Evolutionary conservation across 1,140 invertebrate genomes (phyloP), one percentile per base, ranked within the genome.

Genomic region (Elymnias hypermnestra): DNA sequence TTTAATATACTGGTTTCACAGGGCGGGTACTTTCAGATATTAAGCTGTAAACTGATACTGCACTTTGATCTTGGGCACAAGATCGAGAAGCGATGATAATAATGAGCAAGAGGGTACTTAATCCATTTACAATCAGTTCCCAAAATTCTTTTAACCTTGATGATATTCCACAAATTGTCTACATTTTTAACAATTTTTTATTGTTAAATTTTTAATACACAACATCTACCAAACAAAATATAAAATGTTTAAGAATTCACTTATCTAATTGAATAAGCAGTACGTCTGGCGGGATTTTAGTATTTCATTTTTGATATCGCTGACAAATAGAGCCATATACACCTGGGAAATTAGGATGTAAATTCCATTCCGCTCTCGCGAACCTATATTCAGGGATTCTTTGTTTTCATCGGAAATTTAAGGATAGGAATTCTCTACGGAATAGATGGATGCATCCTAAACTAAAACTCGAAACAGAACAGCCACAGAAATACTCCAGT

Each of bases 261-360:
- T 33, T 33, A 15, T 15, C 29, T 33, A 15, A 33, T 33, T 33
- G 14, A 33, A 33, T 33, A 4, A 33, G 13, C 3, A n/a, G 6
- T 7, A 7, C 15, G 12, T 15, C 3, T 15, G 14, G 9, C n/a
- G 15, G 19, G 33, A 36, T 36, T 36, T 36, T 15, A 12, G 29
- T 33, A 53, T 44, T 60, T 63, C 57, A 71, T 62, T 69, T 72
- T 72, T 70, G 66, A 68, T 76, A 72, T 70, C 46, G 50, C 59
- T 75, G 69, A 79, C 69, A 70, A 82, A 75, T 72, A 70, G 53
- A 67, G 52, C 53, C 33, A 54, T 63, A 73, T 66, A 53, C 79
- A 65, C 76, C 29, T 46, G 76, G 79, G 79, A 83, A 83, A 83
- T 83, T 83, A 81, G 76, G 66, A 81, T 81, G 76, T 77, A 83